Base-by-base conservation (phyloP, 2,113 vertebrate genomes). In the Archilochus colubris region DNA sequence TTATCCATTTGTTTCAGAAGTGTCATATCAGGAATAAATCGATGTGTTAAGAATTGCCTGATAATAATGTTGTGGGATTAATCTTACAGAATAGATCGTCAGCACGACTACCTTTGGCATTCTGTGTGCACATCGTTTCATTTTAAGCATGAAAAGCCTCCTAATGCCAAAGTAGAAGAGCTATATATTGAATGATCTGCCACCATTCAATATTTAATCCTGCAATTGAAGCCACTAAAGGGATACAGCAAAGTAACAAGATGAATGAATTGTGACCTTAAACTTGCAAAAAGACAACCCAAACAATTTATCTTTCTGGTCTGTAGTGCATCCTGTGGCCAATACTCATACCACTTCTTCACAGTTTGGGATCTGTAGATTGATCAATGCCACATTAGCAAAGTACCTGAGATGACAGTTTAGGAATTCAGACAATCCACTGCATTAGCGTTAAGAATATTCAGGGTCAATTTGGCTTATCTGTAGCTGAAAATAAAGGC, bases 211-310 rank as follows among this genome's bases (percentile, higher is more conserved):
- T 98, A 98, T 98, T 98, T 98, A 99, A 99, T 99, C 98, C 98
- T 97, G 95, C 98, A 98, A 98, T 96, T 96, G 98, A 98, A 98
- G 97, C 96, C 98, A 97, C 98, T 99, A 98, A 99, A 99, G 98
- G 98, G 98, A 99, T 98, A 98, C 85, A 97, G 96, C 94, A 94
- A 96, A 97, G 97, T 98, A 99, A 98, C 98, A 98, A 98, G 98
- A 99, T 98, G 98, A 99, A 99, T 98, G 98, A 98, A 98, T 97
- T 97, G 97, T 98, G 98, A 99, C 99, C 98, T 98, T 97, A 97
- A 97, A 99, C 97, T 98, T 98, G 98, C 98, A 98, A 98, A 99
- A 98, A 99, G 98, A 98, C 98, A 98, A 98, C 98, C 97, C 97
- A 97, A 98, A 98, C 98, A 98, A 99, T 99, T 99, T 99, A 98